Evolutionary conservation across 2,797 vertebrate genomes (phyloP), one percentile per base, ranked within the genome.

Genomic region (Basileuterus tristriatus): DNA sequence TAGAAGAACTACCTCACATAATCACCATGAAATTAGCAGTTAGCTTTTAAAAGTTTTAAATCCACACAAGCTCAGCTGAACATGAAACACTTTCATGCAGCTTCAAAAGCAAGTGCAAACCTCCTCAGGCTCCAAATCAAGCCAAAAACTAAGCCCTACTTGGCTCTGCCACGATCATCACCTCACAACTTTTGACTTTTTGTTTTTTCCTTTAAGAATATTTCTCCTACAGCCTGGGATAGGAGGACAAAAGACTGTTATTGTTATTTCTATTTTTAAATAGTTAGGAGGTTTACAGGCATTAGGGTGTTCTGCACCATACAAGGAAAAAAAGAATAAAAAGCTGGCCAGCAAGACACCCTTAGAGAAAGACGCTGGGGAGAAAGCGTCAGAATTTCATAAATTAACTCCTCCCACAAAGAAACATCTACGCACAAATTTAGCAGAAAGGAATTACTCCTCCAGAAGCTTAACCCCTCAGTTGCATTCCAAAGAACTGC

Each of bases 261-360:
- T 18, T 84, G 63, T 60, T 96, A 95, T 59, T 96, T 94, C 93
- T 96, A 94, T 94, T 96, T 96, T 96, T 95, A 96, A 95, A 85
- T 72, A 81, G 49, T 90, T 91, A 70, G 65, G 46, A 97, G 36
- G 82, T 92, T 95, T 91, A 86, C 43, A 86, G 92, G 87, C 81
- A 83, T 91, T 81, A 93, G 87, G 43, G 50, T 67, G 72, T 41
- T 92, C 84, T 86, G 89, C 49, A 93, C 94, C 95, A 95, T 94
- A 95, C 65, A 96, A 92, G 93, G 96, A 41, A 88, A 83, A 78
- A 89, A 92, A 23, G 72, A 55, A 87, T 55, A 72, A 93, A 91
- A 87, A 71, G 68, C 87, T 89, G 72, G 92, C 79, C 82, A 81
- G 76, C 36, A 87, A 78, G 71, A 41, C 36, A 50, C 30, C 20